A percentile compares a stretch with the other conserved stretches of the same genome.
Evolutionary conservation across 2,888 invertebrate genomes (phyloP).

Genomic region (Elysia crispata): DNA sequence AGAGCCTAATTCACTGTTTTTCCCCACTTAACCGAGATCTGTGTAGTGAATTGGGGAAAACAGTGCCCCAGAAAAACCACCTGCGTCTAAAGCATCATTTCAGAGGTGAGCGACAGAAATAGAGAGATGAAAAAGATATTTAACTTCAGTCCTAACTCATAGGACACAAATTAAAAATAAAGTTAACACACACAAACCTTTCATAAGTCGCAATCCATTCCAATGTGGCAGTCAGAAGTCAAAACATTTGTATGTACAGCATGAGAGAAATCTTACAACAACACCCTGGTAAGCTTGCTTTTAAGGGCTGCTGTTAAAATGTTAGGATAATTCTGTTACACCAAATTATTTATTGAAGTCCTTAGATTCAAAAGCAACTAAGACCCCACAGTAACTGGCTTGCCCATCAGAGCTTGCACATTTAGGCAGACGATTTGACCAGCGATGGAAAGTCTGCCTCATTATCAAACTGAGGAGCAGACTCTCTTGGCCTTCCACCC

Average conservation of each 20-base stretch:
- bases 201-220: too few relatives aligned
- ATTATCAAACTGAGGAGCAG: slow-evolving; percentile 91
- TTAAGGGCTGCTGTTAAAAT: slow-evolving; percentile 17
- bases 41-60: too few relatives aligned
- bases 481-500: slow-evolving; percentile 67
- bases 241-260: slow-evolving; percentile 19
- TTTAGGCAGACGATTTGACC: slow-evolving; percentile 79
- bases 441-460: slow-evolving; percentile 96
- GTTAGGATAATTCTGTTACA: slow-evolving; percentile 32
- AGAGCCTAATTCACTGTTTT: too few relatives aligned
- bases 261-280: slow-evolving; percentile 20
- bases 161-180: too few relatives aligned
- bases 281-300: slow-evolving; percentile 27
- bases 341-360: slow-evolving; percentile 16
- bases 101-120: too few relatives aligned
- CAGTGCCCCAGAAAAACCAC: too few relatives aligned
- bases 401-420: neutral
- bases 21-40: too few relatives aligned
- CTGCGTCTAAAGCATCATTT: too few relatives aligned
- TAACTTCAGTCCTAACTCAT: too few relatives aligned
- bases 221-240: slow-evolving; percentile 27
- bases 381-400: neutral
- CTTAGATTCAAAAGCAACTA: neutral
- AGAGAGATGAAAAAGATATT: too few relatives aligned
- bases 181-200: too few relatives aligned